A percentile compares a stretch with the other conserved stretches of the same genome.
Conservation (phyloP, 2,113 vertebrate species). For the Rafetus swinhoei region DNA sequence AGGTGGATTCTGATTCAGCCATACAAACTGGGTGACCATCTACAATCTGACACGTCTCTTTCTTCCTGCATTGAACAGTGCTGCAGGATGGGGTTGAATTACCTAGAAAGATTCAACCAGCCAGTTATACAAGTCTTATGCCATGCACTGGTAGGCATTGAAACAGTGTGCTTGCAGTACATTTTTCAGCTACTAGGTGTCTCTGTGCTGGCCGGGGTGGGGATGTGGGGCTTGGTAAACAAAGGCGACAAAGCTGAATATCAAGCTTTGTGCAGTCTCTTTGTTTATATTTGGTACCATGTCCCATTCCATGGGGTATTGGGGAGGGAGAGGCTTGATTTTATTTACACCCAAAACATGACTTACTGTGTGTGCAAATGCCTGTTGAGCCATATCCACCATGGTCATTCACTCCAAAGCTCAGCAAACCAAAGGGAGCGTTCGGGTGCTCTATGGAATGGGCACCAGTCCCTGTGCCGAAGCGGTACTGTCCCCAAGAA, state of each 20-base stretch:
- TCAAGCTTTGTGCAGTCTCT: not conserved
- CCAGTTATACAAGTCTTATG: not conserved
- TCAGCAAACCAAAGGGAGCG: slow-evolving; percentile 71
- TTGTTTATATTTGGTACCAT: not conserved
- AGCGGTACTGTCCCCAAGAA: slow-evolving; percentile 73
- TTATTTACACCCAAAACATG: not conserved
- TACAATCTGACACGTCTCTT: not conserved
- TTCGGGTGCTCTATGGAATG: slow-evolving; percentile 54
- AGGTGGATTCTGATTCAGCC: not conserved
- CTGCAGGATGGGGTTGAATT: not conserved
- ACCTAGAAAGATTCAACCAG: not conserved
- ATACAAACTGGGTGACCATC: not conserved
- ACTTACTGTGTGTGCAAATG: slow-evolving; percentile 50
- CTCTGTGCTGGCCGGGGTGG: not conserved
- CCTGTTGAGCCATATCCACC: slow-evolving; percentile 73
- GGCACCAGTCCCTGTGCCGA: not conserved
- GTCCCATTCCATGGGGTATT: not conserved
- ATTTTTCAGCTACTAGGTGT: not conserved
- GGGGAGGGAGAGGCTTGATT: not conserved
- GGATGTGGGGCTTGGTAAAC: not conserved
- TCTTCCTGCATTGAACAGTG: not conserved
- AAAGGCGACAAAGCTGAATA: not conserved
- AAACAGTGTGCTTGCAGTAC: not conserved
- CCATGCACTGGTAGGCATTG: not conserved
- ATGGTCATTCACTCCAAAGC: slow-evolving; percentile 48